Conservation (phyloP, 1,140 invertebrate species). For the Scaptomyza pallida region DNA sequence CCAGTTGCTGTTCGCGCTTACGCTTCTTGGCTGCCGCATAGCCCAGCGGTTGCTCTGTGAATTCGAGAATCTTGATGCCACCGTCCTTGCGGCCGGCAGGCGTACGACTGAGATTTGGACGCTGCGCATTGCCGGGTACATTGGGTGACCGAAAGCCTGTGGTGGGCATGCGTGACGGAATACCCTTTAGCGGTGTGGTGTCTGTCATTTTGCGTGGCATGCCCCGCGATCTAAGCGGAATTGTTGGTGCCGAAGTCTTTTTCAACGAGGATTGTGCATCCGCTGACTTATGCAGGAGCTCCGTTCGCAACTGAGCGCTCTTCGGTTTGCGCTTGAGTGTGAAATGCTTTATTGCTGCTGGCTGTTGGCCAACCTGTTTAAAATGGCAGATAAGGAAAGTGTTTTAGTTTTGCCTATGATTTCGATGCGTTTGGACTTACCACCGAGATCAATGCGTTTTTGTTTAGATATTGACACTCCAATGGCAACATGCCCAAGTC, state of each 20-base stretch:
- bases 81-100: constrained; percentile 91
- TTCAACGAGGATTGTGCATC: constrained; percentile 95
- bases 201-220: constrained; percentile 99
- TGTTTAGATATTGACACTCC: constrained; percentile 98
- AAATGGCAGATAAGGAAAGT: neutral
- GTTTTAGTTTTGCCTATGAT: no score
- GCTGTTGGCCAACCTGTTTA: constrained; percentile 86
- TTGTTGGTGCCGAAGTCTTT: constrained; percentile 93
- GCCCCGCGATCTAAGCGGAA: constrained; percentile 94
- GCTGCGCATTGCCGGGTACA: constrained; percentile 84
- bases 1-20: constrained; percentile 88
- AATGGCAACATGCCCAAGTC: constrained; percentile 95
- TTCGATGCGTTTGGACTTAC: no score
- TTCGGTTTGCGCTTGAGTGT: constrained; percentile 97
- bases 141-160: constrained; percentile 85
- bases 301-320: constrained; percentile 94
- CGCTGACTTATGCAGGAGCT: constrained; percentile 94
- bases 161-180: constrained; percentile 91
- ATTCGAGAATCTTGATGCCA: constrained; percentile 96
- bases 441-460: constrained; percentile 94
- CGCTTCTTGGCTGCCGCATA: constrained; percentile 87
- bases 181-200: constrained; percentile 96
- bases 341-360: constrained; percentile 93
- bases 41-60: constrained; percentile 94
- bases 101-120: constrained; percentile 84